A percentile compares a stretch with the other conserved stretches of the same genome.
Evolutionary conservation across 53 echinoderm and acorn worm species (phyloP).

Genomic region (Temnopleurus reevesii): DNA sequence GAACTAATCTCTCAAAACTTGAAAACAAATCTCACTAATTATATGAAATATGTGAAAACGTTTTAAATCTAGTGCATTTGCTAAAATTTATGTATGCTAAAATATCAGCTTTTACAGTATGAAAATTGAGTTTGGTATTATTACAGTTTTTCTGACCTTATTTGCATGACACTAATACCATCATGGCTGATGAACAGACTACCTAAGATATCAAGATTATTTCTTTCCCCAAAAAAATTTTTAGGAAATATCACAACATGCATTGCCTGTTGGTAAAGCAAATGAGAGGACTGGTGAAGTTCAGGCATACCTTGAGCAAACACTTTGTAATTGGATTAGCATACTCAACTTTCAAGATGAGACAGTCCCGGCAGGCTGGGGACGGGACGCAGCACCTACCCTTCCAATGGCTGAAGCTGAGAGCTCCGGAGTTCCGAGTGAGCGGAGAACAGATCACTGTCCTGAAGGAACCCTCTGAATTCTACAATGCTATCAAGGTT

Average conservation of each 20-base stretch:
- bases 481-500: conserved; percentile 81
- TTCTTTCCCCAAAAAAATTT: too few species aligned
- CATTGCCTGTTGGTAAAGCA: conserved; percentile 34
- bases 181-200: too few species aligned
- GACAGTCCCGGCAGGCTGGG: neutral
- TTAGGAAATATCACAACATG: neutral
- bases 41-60: too few species aligned
- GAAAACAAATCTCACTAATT: too few species aligned
- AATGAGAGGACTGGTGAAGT: neutral
- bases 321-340: conserved; percentile 6
- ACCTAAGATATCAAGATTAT: too few species aligned
- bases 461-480: conserved; percentile 70
- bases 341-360: neutral
- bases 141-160: too few species aligned
- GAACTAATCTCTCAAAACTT: too few species aligned
- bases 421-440: conserved; percentile 76
- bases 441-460: conserved; percentile 68
- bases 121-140: too few species aligned
- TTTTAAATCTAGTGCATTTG: too few species aligned
- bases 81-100: too few species aligned
- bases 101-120: too few species aligned
- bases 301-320: neutral
- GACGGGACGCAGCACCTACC: neutral
- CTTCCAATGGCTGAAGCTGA: conserved; percentile 81
- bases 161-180: too few species aligned